Base-by-base conservation (phyloP, 2,797 vertebrate genomes). In the Pterois miles region DNA sequence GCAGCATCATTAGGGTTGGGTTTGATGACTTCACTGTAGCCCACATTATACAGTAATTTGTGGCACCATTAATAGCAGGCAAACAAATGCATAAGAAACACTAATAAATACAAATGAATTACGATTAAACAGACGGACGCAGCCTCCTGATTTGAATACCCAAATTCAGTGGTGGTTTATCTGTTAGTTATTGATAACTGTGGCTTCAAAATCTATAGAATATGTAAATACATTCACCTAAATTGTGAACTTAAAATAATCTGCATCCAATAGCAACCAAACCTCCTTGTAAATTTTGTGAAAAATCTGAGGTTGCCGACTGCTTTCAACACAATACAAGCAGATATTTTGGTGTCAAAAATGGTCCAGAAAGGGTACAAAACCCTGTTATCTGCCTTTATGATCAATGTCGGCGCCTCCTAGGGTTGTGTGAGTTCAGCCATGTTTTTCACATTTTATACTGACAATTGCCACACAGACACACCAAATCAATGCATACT, bases 21-120 rank as follows among this genome's bases (percentile, higher is more conserved):
- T 22, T 50, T 13, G 3, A 72, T 52, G n/a, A 3, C 50, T 53
- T 29, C n/a, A 23, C 48, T 48, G n/a, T 0, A 50, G 36, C 6
- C 5, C 1, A 31, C 1, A 27, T n/a, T 7, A 25, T 5, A 34
- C 54, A 0, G 5, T 27, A 13, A 18, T 38, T 2, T 1, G 2
- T n/a, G n/a, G n/a, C n/a, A n/a, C n/a, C n/a, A n/a, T n/a, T n/a
- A n/a, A n/a, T n/a, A n/a, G n/a, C n/a, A n/a, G n/a, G n/a, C n/a
- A n/a, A n/a, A n/a, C n/a, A n/a, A n/a, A n/a, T n/a, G n/a, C n/a
- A 25, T 29, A 56, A 13, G 4, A 40, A 5, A n/a, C 56, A 62
- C 4, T 3, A 6, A 62, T 14, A 3, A 27, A 3, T 14, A 54
- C 1, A 8, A n/a, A n/a, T n/a, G n/a, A n/a, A n/a, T n/a, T n/a